Evolutionary conservation across 1,140 invertebrate genomes (phyloP), one percentile per base, ranked within the genome.

Genomic region (Lethocerus indicus): DNA sequence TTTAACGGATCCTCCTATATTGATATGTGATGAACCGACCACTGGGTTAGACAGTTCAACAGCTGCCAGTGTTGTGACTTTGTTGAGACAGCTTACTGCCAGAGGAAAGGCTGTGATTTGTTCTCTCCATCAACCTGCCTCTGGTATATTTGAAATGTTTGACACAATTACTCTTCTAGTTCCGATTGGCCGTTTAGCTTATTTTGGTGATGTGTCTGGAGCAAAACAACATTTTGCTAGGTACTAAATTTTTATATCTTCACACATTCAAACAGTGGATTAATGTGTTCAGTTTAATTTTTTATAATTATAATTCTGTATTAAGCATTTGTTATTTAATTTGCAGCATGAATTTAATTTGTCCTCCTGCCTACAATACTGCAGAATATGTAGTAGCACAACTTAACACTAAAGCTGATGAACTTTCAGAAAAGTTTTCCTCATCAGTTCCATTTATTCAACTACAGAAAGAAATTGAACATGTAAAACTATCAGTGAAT

Each of bases 11-110:
- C 93, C 93, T 12, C 89, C 90, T 32, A 80, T 96, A 21, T 90
- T 97, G 82, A 94, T 95, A 66, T 93, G 95, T 61, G 92, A 97
- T 61, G 92, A 97, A 62, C 90, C 92, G 1, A 96, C 91, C n/a
- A 93, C 73, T 6, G 53, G 55, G 16, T 42, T 58, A 23, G 55
- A 61, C 39, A 57, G 58, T 21, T 58, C 52, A 27, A 53, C 47
- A 20, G 57, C 59, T 1, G 27, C 46, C 2, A 52, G 39, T 18
- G 55, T 59, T 1, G 45, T 59, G 2, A 49, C 47, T 20, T 50
- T 51, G 1, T 47, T 59, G 13, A 39, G 51, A 3, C 43, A 52
- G 18, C 49, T 59, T 27, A 53, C 55, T 0, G 39, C 35, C 14
- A 48, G 46, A 40, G 57, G 59, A 16, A 60, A 60, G 43, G 84